Evolutionary conservation across 2,888 invertebrate genomes (phyloP).

Genomic region (Tinea semifulvella): DNA sequence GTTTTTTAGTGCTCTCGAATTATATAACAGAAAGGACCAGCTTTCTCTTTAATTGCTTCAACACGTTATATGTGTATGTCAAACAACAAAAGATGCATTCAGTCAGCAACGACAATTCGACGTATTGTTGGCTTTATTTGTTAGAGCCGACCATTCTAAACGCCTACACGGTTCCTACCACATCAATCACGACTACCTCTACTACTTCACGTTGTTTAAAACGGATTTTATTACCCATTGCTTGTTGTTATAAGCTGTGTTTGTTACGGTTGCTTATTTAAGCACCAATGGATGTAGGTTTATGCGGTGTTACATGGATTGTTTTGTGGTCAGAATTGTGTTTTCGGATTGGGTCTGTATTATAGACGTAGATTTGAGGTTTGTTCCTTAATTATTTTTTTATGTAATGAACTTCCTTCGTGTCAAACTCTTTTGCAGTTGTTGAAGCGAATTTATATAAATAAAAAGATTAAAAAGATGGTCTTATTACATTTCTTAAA

Average conservation of each 20-base stretch:
- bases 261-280: not conserved
- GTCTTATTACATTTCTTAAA: too few relatives aligned
- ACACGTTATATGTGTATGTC: constrained; percentile 5
- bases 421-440: too few relatives aligned
- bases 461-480: too few relatives aligned
- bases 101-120: constrained; percentile 21
- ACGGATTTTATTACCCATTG: not conserved
- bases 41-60: constrained; percentile 12
- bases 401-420: too few relatives aligned
- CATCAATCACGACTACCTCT: constrained; percentile 18
- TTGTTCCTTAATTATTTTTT: too few relatives aligned
- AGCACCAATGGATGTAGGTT: not conserved
- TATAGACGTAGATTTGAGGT: too few relatives aligned
- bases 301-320: not conserved
- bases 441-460: too few relatives aligned
- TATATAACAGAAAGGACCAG: constrained; percentile 9
- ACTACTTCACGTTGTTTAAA: not conserved
- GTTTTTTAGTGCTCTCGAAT: constrained; percentile 10
- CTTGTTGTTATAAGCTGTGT: not conserved
- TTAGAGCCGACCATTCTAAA: constrained; percentile 18
- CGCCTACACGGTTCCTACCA: constrained; percentile 19
- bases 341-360: constrained; percentile 3
- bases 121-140: constrained; percentile 19
- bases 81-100: constrained; percentile 1
- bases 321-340: not conserved